phyloP scores from a whole-genome alignment of 2,888 invertebrate species.

The Agonum fuliginosum region DNA sequence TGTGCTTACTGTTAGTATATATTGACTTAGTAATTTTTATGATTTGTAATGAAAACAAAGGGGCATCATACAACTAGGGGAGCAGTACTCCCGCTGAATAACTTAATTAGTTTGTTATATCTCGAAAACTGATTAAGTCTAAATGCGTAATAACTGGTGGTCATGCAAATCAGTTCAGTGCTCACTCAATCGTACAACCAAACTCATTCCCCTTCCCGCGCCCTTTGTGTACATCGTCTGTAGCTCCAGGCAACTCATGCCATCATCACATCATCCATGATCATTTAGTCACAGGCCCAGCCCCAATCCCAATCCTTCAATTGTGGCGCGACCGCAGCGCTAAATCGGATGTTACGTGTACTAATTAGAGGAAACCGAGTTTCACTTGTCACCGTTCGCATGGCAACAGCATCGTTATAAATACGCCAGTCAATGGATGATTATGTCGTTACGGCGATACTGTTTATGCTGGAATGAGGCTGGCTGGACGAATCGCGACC shows the following conservation, averaged over 20 bases:
- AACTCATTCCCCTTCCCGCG: not conserved
- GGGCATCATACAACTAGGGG: not conserved
- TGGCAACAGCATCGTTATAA: conserved; percentile 67
- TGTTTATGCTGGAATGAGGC: not conserved
- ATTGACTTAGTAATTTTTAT: not conserved
- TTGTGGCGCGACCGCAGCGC: conserved; percentile 67
- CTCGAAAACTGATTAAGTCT: conserved; percentile 19
- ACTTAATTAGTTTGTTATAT: conserved; percentile 43
- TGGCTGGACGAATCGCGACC: conserved; percentile 49
- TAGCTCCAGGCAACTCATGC: conserved; percentile 15
- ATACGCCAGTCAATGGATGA: conserved; percentile 63
- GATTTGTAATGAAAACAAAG: conserved; percentile 22
- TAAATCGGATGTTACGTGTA: conserved; percentile 69
- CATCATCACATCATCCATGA: conserved; percentile 41
- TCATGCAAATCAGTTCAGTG: conserved; percentile 29
- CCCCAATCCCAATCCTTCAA: conserved; percentile 63
- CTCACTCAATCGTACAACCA: conserved; percentile 26
- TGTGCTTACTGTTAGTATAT: not conserved
- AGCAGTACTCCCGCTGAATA: not conserved
- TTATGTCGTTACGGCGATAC: conserved; percentile 63
- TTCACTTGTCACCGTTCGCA: conserved; percentile 67
- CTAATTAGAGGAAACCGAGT: conserved; percentile 69
- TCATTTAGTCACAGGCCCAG: conserved; percentile 21
- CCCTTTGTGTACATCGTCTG: conserved; percentile 7
- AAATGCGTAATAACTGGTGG: conserved; percentile 35